Conservation (phyloP, 2,113 vertebrate genomes). For the Sitta europaea region DNA sequence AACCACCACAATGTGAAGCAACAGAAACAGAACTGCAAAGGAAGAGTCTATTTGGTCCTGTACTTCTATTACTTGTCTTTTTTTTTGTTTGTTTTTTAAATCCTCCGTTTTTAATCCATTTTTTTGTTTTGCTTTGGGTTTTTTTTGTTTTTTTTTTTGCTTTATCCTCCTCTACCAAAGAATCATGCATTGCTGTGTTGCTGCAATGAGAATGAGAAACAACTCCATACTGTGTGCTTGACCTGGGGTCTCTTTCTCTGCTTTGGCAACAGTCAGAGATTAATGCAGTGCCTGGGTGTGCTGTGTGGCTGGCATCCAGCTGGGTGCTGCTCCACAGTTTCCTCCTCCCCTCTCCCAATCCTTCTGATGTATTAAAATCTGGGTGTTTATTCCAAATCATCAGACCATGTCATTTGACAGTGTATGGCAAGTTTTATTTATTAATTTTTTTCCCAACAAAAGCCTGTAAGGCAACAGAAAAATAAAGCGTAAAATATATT, state of each 20-base stretch:
- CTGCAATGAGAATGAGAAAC: neutral
- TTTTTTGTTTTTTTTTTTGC: no score
- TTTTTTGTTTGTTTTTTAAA: no score
- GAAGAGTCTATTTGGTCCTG: neutral
- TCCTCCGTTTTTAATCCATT: no score
- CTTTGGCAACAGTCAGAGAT: neutral
- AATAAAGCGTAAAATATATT: conserved; percentile 35
- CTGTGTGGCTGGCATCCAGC: neutral
- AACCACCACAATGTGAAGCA: rapidly evolving
- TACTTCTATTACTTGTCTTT: rapidly evolving
- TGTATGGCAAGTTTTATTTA: conserved; percentile 32
- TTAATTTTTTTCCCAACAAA: conserved; percentile 25
- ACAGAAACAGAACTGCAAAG: neutral
- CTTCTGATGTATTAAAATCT: conserved; percentile 3
- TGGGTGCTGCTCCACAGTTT: neutral
- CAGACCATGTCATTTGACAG: conserved; percentile 14
- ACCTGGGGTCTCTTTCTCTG: neutral
- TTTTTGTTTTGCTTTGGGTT: no score
- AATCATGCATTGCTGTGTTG: neutral
- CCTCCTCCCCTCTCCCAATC: neutral
- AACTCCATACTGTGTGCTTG: neutral
- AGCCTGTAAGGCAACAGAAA: conserved; percentile 20
- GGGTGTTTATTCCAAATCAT: neutral
- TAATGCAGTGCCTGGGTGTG: neutral
- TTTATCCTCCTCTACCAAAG: neutral